A percentile compares a stretch with the other conserved stretches of the same genome.
Conservation (phyloP, 2,797 vertebrate genomes). For the Phrynocephalus vlangalii region DNA sequence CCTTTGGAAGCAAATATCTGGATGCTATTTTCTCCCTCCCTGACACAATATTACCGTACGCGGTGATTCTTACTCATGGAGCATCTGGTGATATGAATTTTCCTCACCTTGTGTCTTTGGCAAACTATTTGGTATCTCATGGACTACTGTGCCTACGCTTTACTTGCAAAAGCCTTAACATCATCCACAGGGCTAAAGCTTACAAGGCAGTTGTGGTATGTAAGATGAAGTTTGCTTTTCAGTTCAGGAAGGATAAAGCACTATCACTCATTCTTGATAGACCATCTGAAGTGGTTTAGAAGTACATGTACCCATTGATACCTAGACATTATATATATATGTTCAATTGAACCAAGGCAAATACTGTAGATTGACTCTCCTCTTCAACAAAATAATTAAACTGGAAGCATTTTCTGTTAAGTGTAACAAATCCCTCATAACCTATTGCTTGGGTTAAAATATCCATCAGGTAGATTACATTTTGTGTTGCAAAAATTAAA, state of each 20-base stretch:
- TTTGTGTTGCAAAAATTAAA: too few species aligned
- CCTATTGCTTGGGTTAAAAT: not conserved
- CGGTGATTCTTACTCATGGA: slow-evolving; percentile 90
- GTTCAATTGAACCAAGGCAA: not conserved
- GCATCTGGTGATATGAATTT: slow-evolving; percentile 94
- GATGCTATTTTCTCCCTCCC: slow-evolving; percentile 85
- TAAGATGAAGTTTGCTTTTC: slow-evolving; percentile 29
- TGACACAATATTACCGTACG: slow-evolving; percentile 68
- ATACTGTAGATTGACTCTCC: not conserved
- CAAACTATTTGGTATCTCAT: slow-evolving; percentile 76
- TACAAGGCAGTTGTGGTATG: slow-evolving; percentile 88
- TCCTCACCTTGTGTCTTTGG: slow-evolving; percentile 85
- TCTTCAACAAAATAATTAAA: not conserved
- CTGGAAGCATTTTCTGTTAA: not conserved
- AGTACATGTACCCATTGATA: too few species aligned
- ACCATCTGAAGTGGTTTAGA: not conserved
- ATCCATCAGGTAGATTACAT: too few species aligned
- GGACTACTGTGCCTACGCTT: slow-evolving; percentile 89
- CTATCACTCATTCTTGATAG: accelerated
- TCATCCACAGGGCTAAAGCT: slow-evolving; percentile 86
- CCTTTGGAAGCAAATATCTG: slow-evolving; percentile 85
- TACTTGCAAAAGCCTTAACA: slow-evolving; percentile 91
- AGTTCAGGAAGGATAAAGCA: not conserved
- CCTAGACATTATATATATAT: not conserved
- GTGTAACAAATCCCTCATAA: not conserved